These are phyloP conservation scores for Bagarius yarrelli DNA, from an alignment of 2,113 vertebrate species.

Conservation along the genomic window DNA sequence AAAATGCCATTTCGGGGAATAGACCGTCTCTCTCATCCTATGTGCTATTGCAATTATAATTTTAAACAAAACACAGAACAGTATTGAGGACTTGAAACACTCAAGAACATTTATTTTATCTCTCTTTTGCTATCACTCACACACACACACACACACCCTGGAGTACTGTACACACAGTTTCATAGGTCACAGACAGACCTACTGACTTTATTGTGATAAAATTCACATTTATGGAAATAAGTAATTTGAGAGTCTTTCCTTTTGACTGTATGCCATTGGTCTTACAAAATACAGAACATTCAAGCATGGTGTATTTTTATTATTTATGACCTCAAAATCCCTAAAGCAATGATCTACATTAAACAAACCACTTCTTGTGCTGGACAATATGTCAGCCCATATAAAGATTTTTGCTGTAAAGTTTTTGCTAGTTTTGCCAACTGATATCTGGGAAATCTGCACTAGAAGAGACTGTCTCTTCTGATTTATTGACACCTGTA, in stretches of 20 bases:
- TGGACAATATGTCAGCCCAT: not conserved
- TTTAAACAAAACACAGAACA: slow-evolving; percentile 31
- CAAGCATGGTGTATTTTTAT: not conserved
- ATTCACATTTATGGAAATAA: slow-evolving; percentile 15
- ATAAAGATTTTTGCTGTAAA: not conserved
- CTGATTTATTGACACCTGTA: slow-evolving; percentile 66
- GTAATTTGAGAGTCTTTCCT: not conserved
- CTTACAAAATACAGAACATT: not conserved
- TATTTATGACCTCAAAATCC: not conserved
- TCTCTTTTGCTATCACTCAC: not conserved
- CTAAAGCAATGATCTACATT: not conserved
- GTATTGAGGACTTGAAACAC: slow-evolving; percentile 44
- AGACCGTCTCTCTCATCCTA: slow-evolving; percentile 30
- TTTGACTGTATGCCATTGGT: not conserved
- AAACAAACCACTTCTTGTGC: too few relatives aligned
- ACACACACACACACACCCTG: slow-evolving; percentile 9
- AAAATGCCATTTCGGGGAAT: slow-evolving; percentile 33
- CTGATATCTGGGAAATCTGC: slow-evolving; percentile 36
- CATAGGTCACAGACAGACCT: too few relatives aligned
- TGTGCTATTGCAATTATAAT: slow-evolving; percentile 35
- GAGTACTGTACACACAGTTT: too few relatives aligned
- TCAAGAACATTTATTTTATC: slow-evolving; percentile 46
- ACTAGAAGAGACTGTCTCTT: slow-evolving; percentile 47
- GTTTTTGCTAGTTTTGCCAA: not conserved
- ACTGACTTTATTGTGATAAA: slow-evolving; percentile 22